phyloP scores from a whole-genome alignment of 2,113 vertebrate species.

The Eira barbara region DNA sequence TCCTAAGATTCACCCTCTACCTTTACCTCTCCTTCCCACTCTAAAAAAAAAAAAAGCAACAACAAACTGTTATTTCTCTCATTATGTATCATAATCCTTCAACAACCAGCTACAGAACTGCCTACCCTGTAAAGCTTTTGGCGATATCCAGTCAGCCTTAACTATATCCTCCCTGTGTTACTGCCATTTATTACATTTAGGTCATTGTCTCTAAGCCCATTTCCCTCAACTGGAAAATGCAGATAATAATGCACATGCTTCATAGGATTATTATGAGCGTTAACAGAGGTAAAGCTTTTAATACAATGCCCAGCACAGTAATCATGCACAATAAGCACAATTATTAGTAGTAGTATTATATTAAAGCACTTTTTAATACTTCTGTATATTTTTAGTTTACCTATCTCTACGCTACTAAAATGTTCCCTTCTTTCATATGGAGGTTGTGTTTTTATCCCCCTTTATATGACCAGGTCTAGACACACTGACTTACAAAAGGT shows the following conservation, averaged over 20 bases:
- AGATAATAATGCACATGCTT: neutral
- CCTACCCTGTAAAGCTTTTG: neutral
- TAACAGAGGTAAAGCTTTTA: neutral
- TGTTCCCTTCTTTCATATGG: neutral
- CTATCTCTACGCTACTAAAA: neutral
- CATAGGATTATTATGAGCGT: neutral
- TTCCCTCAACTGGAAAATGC: neutral
- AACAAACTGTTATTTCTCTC: too few relatives aligned
- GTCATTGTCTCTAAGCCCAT: neutral
- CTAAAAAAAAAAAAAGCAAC: too few relatives aligned
- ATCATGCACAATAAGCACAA: neutral
- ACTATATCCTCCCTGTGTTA: neutral
- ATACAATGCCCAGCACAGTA: neutral
- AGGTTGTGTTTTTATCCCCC: neutral
- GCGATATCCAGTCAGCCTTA: neutral
- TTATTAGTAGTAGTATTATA: neutral
- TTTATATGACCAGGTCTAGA: neutral
- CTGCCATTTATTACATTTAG: neutral
- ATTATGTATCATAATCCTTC: neutral
- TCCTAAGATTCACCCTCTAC: too few relatives aligned
- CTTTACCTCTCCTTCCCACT: too few relatives aligned
- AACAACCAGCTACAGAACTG: neutral
- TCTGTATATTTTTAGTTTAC: neutral
- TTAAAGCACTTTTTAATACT: neutral
- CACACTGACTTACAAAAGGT: neutral